Percentiles rank a stretch among this genome's conserved stretches.
Conservation (phyloP, 2,113 vertebrate genomes). For the Oryctolagus cuniculus region DNA sequence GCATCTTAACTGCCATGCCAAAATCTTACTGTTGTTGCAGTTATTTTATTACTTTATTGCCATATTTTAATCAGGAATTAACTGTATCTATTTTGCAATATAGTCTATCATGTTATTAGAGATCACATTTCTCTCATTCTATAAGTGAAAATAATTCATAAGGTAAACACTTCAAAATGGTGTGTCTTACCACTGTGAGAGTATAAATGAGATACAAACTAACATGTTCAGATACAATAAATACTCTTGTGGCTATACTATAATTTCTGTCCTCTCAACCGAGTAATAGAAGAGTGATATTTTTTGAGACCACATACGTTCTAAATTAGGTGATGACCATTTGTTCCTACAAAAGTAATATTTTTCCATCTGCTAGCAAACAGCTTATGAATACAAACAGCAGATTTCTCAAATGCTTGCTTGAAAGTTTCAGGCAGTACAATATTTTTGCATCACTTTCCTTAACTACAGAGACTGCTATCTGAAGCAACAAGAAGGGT, state of each 20-base stretch:
- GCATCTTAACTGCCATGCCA: no score
- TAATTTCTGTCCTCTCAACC: not conserved
- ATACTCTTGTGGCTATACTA: not conserved
- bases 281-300: conserved; percentile 27
- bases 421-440: conserved; percentile 64
- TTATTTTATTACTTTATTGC: not conserved
- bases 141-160: conserved; percentile 43
- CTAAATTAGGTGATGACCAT: conserved; percentile 66
- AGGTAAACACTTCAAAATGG: not conserved
- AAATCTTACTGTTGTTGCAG: no score
- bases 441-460: conserved; percentile 15
- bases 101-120: not conserved
- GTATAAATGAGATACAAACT: not conserved
- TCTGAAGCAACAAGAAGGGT: not conserved
- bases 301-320: conserved; percentile 53
- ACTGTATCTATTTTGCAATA: not conserved
- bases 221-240: not conserved
- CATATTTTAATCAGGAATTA: not conserved
- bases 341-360: conserved; percentile 73
- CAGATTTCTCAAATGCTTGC: conserved; percentile 31
- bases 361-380: conserved; percentile 77
- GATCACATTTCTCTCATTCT: conserved; percentile 4
- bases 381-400: conserved; percentile 74
- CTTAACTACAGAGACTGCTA: not conserved
- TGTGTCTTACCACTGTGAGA: not conserved